These are phyloP conservation scores for Bombus turneri DNA, from an alignment of 1,140 invertebrate species.

Conservation along the genomic window DNA sequence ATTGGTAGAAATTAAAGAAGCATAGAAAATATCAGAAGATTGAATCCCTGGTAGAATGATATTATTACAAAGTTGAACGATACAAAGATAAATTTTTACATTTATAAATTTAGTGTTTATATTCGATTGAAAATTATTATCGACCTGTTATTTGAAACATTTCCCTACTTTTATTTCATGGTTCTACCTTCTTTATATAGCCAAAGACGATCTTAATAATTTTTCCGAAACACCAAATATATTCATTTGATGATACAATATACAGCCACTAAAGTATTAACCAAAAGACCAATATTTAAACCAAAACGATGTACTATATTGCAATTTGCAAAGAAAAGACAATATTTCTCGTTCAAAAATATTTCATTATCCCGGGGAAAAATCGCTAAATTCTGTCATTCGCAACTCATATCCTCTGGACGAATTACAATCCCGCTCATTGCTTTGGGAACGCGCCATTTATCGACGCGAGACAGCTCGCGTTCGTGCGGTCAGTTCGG, in stretches of 20 bases:
- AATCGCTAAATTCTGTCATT: background rate
- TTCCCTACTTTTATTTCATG: too few species aligned
- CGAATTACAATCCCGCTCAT: background rate
- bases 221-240: background rate
- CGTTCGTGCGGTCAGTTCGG: constrained; percentile 18
- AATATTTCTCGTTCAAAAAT: background rate
- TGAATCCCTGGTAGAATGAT: background rate
- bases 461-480: constrained; percentile 9
- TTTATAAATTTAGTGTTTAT: background rate
- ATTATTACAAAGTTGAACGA: background rate
- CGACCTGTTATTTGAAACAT: background rate
- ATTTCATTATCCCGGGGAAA: background rate
- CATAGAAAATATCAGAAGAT: background rate
- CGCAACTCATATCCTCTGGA: background rate
- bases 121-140: background rate
- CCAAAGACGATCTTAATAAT: background rate
- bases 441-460: background rate
- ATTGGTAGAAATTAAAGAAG: background rate
- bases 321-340: too few species aligned
- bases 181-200: background rate
- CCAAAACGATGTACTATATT: background rate
- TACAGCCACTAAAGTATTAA: background rate
- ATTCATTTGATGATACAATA: background rate
- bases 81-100: background rate
- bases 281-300: too few species aligned